phyloP scores from a whole-genome alignment of 2,797 vertebrate species.

The Eremophila alpestris region DNA sequence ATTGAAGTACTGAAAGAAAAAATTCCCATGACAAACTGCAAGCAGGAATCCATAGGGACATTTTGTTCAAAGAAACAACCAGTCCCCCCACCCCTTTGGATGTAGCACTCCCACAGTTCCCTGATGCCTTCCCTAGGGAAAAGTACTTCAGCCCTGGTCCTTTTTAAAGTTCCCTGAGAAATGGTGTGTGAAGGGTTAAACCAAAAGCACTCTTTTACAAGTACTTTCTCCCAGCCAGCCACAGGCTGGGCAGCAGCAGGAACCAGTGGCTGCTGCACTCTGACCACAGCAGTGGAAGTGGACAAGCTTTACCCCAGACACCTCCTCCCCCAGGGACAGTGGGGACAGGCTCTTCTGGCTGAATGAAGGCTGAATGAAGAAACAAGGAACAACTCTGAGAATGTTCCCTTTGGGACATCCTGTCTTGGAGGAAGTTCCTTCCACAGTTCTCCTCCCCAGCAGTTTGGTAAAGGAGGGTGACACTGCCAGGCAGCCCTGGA shows the following conservation, averaged over 20 bases:
- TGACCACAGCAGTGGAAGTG: neutral
- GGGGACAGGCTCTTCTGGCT: neutral
- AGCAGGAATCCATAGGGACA: neutral
- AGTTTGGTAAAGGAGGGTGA: neutral
- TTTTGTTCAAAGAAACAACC: neutral
- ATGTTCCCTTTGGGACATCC: neutral
- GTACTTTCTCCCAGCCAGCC: neutral
- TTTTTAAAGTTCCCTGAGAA: neutral
- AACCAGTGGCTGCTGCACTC: neutral
- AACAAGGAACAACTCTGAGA: neutral
- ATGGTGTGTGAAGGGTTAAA: neutral
- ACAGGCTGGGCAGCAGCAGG: neutral
- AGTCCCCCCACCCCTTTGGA: neutral
- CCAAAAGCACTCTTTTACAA: neutral
- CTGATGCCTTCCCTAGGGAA: neutral
- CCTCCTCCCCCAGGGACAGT: neutral
- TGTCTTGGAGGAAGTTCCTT: neutral
- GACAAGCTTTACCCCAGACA: neutral
- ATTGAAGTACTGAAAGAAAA: constrained; percentile 88
- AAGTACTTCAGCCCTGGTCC: neutral
- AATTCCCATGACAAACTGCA: neutral
- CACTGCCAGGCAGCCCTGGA: neutral
- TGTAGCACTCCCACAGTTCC: neutral
- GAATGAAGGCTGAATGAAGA: neutral
- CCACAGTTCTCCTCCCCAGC: neutral